phyloP scores from a whole-genome alignment of 1,140 invertebrate species.

The Sarcophaga peregrina region DNA sequence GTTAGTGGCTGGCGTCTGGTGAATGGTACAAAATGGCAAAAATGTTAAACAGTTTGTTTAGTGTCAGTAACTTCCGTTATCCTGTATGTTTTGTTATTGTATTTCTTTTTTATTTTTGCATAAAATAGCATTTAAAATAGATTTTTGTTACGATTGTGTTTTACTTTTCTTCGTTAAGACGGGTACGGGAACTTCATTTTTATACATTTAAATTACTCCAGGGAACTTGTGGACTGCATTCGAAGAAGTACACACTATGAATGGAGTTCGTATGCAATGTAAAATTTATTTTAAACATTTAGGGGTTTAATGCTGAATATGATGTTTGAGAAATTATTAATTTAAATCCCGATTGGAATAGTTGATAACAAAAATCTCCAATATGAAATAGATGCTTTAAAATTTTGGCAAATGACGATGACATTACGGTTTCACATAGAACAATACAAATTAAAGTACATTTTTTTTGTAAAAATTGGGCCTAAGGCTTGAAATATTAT shows the following conservation, averaged over 20 bases:
- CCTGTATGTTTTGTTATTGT: slow-evolving; percentile 45
- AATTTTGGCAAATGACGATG: no score
- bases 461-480: no score
- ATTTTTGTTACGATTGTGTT: slow-evolving; percentile 26
- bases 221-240: slow-evolving; percentile 13
- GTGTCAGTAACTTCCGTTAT: slow-evolving; percentile 62
- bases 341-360: no score
- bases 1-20: slow-evolving; percentile 33
- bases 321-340: no score
- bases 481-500: no score
- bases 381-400: no score
- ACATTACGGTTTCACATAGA: no score
- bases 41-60: slow-evolving; percentile 66
- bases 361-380: no score
- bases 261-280: no score
- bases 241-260: not conserved
- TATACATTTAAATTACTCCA: slow-evolving; percentile 27
- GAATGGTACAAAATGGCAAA: slow-evolving; percentile 41
- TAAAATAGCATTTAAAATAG: slow-evolving; percentile 38
- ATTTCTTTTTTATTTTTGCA: slow-evolving; percentile 22
- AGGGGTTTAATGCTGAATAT: no score
- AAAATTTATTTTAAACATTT: no score
- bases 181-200: not conserved
- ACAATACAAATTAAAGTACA: no score
- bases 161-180: not conserved